Conservation (phyloP, 2,113 vertebrate genomes). For the Anser brachyrhynchus region DNA sequence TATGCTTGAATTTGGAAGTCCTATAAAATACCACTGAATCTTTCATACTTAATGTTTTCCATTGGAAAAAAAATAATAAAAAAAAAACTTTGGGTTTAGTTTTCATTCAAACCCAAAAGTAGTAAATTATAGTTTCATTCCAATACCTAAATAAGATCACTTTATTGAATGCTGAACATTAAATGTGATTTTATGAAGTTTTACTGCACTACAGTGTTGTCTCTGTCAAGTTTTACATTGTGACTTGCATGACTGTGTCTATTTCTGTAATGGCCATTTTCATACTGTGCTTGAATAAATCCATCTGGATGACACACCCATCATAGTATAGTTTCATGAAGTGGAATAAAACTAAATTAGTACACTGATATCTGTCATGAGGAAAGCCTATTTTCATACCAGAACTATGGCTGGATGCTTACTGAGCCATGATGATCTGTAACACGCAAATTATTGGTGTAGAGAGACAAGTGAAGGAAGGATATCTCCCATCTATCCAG, state of each 20-base stretch:
- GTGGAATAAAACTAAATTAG: conserved; percentile 54
- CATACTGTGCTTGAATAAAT: conserved; percentile 61
- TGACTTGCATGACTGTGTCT: not conserved
- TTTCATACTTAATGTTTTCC: conserved; percentile 2
- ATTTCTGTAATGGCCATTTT: conserved; percentile 52
- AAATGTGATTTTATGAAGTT: conserved; percentile 9
- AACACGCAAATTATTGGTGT: conserved; percentile 5
- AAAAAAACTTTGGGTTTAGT: not conserved
- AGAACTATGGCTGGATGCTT: not conserved
- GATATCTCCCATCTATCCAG: not conserved
- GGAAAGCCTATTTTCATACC: conserved; percentile 38
- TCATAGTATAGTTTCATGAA: conserved; percentile 32
- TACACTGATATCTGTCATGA: not conserved
- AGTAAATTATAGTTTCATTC: not conserved
- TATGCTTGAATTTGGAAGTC: not conserved
- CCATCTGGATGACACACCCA: conserved; percentile 23
- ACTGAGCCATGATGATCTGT: not conserved
- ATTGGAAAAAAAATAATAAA: not conserved
- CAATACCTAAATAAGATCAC: not conserved
- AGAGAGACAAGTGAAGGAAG: not conserved
- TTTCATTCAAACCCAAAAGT: not conserved
- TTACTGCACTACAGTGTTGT: not conserved
- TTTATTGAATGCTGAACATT: not conserved
- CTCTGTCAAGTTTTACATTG: conserved; percentile 34
- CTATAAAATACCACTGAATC: not conserved